phyloP scores from a whole-genome alignment of 2,888 invertebrate genomes.

The Cephus rjabovi region DNA sequence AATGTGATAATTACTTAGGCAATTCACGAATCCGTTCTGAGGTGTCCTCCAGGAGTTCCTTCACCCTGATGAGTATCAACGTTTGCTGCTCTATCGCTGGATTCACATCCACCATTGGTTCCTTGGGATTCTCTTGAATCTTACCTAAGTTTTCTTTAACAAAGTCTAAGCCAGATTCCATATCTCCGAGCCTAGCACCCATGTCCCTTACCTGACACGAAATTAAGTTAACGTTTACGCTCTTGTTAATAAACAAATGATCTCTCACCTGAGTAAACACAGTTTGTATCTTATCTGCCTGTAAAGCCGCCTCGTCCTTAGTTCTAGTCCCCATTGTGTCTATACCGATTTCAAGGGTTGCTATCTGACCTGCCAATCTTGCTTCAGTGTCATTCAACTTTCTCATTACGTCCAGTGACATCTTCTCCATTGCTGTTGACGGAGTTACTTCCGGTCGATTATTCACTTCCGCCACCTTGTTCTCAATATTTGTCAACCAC shows the following conservation, averaged over 20 bases:
- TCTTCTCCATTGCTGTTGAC: constrained; percentile 30
- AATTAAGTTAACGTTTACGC: background rate
- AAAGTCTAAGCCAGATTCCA: constrained; percentile 44
- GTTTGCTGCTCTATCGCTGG: constrained; percentile 46
- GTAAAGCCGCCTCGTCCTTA: constrained; percentile 33
- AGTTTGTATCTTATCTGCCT: constrained; percentile 31
- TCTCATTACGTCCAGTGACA: constrained; percentile 37
- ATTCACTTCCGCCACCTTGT: constrained; percentile 65
- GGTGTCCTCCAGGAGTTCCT: constrained; percentile 49
- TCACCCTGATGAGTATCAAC: constrained; percentile 42
- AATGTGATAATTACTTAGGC: constrained; percentile 44
- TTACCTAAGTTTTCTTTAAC: constrained; percentile 32
- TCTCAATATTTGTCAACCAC: constrained; percentile 64
- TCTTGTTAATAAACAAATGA: background rate
- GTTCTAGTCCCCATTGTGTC: constrained; percentile 31
- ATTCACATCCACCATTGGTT: constrained; percentile 26
- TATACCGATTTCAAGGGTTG: constrained; percentile 42
- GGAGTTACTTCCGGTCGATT: constrained; percentile 33
- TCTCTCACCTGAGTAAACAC: constrained; percentile 32
- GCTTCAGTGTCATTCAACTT: constrained; percentile 47
- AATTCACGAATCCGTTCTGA: constrained; percentile 48
- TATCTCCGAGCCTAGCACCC: constrained; percentile 36
- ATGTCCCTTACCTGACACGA: constrained; percentile 44
- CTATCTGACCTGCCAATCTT: constrained; percentile 39
- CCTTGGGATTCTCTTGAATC: constrained; percentile 29